These are phyloP conservation scores for Pimpla rufipes DNA, from an alignment of 2,888 invertebrate genomes.

Conservation along the genomic window DNA sequence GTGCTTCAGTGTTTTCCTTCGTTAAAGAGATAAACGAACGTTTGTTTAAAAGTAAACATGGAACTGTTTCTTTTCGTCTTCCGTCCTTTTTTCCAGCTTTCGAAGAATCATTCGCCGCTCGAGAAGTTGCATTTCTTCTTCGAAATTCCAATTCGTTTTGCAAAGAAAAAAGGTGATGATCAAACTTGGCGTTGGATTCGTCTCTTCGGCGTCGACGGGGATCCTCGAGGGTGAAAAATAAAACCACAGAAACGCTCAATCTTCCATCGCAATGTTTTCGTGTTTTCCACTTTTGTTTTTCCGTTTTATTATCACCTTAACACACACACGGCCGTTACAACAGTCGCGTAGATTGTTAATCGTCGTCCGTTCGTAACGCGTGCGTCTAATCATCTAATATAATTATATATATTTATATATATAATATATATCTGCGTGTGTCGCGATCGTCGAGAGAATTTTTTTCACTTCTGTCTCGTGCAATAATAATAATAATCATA, in stretches of 20 bases:
- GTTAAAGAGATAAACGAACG: neutral
- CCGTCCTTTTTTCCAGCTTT: neutral
- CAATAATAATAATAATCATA: slow-evolving; percentile 45
- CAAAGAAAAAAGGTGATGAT: no score
- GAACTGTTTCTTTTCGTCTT: no score
- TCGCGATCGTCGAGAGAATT: slow-evolving; percentile 27
- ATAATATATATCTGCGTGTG: slow-evolving; percentile 60
- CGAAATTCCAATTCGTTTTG: no score
- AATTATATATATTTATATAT: slow-evolving; percentile 56
- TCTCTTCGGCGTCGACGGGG: no score
- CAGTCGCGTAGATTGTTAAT: slow-evolving; percentile 43
- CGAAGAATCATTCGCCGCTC: no score
- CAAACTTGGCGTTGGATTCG: no score
- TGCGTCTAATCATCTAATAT: slow-evolving; percentile 52
- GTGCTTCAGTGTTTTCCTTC: no score
- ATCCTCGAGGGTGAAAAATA: neutral
- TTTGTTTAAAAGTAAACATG: neutral
- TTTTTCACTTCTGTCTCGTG: slow-evolving; percentile 26
- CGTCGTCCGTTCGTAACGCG: slow-evolving; percentile 33
- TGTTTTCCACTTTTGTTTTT: neutral
- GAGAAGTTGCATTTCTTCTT: no score
- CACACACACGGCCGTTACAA: slow-evolving; percentile 54
- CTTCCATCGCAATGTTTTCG: slow-evolving; percentile 4
- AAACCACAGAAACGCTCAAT: neutral
- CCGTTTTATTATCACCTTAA: slow-evolving; percentile 56